Evolutionary conservation across 2,888 invertebrate genomes (phyloP), one percentile per base, ranked within the genome.

Genomic region (Acleris sparsana): DNA sequence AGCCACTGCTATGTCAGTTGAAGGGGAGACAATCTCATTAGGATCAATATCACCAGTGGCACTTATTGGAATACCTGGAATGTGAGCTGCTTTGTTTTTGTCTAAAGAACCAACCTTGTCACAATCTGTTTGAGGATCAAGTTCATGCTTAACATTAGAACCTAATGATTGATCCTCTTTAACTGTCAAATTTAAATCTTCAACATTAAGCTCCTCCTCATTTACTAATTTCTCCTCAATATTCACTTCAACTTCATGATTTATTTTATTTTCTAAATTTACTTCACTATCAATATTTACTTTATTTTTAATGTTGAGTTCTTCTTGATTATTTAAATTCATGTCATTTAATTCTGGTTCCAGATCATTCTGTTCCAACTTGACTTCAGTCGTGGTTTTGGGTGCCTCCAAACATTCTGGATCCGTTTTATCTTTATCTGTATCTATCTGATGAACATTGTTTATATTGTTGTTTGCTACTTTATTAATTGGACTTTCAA

Each of bases 111-210:
- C 64, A 59, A 62, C 55, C 25, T 59, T 57, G 43, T 62, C 51
- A 55, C 58, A 63, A 51, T 67, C 49, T 44, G 25, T 61, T 29
- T 59, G 55, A n/a, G 55, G 56, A 58, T 62, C 57, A 20, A 18
- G 53, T 39, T 68, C 63, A 51, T 53, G 59, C 48, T 53, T 59
- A 51, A 63, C 39, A 60, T 67, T 72, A 20, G 67, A 71, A 44
- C 69, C 74, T 66, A 78, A 71, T 67, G 73, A 69, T 53, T 80
- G 79, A 66, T 80, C 74, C 67, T 81, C 74, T 71, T 80, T 83
- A 16, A 89, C 69, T 75, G 84, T 80, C 68, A 89, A 82, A 77
- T 87, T 80, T 71, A 89, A 83, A 75, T 89, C 86, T 76, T 90
- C 88, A 72, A 87, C 78, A 70, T 81, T 84, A 44, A 73, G 72